Base-by-base conservation (phyloP, 2,113 vertebrate species). In the Myotis davidii region DNA sequence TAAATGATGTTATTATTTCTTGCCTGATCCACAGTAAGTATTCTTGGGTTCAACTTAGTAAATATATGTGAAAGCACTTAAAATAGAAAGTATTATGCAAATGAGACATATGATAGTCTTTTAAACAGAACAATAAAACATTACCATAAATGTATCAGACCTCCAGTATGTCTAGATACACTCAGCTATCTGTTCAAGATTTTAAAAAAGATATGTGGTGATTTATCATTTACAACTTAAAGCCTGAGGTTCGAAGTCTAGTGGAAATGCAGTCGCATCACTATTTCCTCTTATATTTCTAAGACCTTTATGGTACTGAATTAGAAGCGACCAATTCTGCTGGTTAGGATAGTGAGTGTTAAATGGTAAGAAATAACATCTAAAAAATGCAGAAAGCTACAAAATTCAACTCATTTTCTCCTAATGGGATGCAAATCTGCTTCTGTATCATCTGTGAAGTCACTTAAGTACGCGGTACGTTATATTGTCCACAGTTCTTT, bases 391-490 rank as follows among this genome's bases (percentile, higher is more conserved):
- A 70, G 59, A 87, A 94, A 95, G 48, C 32, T 34, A 90, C 23
- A 32, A 82, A 84, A 73, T 85, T 12, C 23, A 88, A 85, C 88
- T 42, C 37, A 74, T 70, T 82, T 85, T 93, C 86, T 91, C 67
- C 87, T 85, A 96, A 96, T 94, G 77, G 85, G 90, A 61, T 76
- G 91, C 45, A 96, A 96, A 83, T 61, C 88, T 42, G 34, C 37
- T 61, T 92, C 45, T 59, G 91, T 48, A 65, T 52, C 32, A 12
- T 39, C 37, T 69, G 32, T 45, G 54, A 76, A 90, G 61, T 88
- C 73, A 64, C 50, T 76, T 72, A 77, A 77, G 34, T 45, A 56
- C 3, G 32, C 32, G 45, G 29, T 10, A 64, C 5, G 16, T 42
- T 94, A 64, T 79, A 74, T 20, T 69, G 9, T 72, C 76, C 34